Base-by-base conservation (phyloP, 2,888 invertebrate species). In the Pristionchus japonicus region DNA sequence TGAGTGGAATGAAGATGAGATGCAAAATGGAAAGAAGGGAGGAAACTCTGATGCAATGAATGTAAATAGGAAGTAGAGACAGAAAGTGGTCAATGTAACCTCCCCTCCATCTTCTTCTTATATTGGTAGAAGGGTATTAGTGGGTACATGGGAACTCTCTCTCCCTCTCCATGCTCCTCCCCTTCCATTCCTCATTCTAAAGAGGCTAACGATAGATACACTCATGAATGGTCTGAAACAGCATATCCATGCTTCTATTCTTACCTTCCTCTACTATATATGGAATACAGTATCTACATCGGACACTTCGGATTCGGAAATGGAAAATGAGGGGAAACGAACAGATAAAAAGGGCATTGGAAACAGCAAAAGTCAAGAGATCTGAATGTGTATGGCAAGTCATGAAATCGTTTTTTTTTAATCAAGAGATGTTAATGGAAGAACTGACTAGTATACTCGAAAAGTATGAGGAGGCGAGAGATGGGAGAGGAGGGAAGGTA, bases 71-170 rank as follows among this genome's bases (percentile, higher is more conserved):
- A 34, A 67, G 34, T 20, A 31, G 15, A 20, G 67, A 67, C 67
- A 67, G 67, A 67, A 67, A 31, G 67, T 31, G 31, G 15, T 17
- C 31, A 67, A 67, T 67, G 34, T 13, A 34, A 31, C 11, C 34
- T 67, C 31, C 11, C 20, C 34, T 34, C 67, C 67, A 67, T 67
- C 67, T 34, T 67, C 67, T 67, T 67, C 67, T 67, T 67, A 67
- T 67, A 67, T 67, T 67, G 67, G 31, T 31, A 31, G 13, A 34
- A 31, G 34, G 31, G 67, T 34, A 34, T 31, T 31, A 67, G 67
- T 67, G 67, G 67, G 67, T 67, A 67, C 67, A 67, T 34, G 67
- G 34, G 67, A 67, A 67, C 67, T 67, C 67, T 34, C 31, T 34
- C 34, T 23, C n/a, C 67, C 67, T 67, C 34, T 67, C 57, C n/a